Conservation (phyloP, 2,888 invertebrate species). For the Apeira syringaria region DNA sequence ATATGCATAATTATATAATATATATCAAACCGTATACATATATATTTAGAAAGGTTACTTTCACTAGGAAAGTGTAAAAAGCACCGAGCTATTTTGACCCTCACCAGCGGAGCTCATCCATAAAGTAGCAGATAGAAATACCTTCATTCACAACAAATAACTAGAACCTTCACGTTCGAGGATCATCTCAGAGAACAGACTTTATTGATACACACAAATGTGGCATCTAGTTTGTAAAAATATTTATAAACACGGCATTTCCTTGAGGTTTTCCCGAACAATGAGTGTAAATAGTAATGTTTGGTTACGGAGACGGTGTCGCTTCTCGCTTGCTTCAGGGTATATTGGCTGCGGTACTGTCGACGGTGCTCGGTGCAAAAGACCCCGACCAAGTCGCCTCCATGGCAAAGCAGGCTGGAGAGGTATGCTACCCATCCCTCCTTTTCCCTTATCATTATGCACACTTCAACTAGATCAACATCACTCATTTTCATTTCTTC, state of each 20-base stretch:
- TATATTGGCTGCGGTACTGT: conserved; percentile 95
- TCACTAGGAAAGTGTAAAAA: conserved; percentile 60
- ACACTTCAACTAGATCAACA: conserved; percentile 6
- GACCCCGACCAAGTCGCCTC: conserved; percentile 96
- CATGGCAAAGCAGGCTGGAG: conserved; percentile 97
- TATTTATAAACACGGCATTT: too few relatives aligned
- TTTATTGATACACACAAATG: too few relatives aligned
- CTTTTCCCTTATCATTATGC: conserved; percentile 49
- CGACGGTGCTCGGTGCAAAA: conserved; percentile 94
- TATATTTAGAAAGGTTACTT: conserved; percentile 46
- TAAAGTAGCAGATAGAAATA: conserved; percentile 55
- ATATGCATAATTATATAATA: too few relatives aligned
- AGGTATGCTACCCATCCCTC: conserved; percentile 89
- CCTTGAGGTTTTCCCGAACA: conserved; percentile 62
- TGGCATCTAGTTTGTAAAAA: conserved; percentile 9
- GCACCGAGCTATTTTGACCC: conserved; percentile 65
- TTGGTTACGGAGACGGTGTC: conserved; percentile 80
- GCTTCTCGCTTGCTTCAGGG: conserved; percentile 90
- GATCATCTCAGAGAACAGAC: conserved; percentile 65
- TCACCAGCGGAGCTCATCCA: conserved; percentile 65
- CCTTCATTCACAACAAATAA: conserved; percentile 65
- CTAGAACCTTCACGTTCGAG: conserved; percentile 56
- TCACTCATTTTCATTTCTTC: conserved; percentile 1
- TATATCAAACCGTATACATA: too few relatives aligned
- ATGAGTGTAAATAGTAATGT: conserved; percentile 75